These are phyloP conservation scores for Leucophenga varia DNA, from an alignment of 1,140 invertebrate species.

Conservation along the genomic window DNA sequence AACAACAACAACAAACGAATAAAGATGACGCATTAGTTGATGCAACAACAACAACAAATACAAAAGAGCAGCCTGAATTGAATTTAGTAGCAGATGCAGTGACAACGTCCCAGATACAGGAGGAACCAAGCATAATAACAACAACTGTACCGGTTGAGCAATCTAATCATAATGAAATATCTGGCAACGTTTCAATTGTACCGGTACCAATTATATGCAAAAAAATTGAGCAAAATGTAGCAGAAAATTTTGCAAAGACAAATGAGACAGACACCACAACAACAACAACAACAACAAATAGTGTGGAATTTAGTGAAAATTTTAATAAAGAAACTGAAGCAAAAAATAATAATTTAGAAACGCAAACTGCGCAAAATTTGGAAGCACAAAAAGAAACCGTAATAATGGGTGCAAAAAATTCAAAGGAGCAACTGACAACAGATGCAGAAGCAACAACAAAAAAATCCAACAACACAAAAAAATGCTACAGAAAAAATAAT, in stretches of 20 bases:
- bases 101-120: conserved; percentile 2
- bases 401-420: conserved; percentile 36
- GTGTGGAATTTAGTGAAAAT: too few species aligned
- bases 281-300: too few species aligned
- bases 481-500: background rate
- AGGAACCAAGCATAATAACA: too few species aligned
- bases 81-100: conserved; percentile 4
- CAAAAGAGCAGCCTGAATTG: conserved; percentile 8
- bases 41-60: conserved; percentile 3
- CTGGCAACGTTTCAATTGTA: conserved; percentile 47
- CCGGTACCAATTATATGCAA: conserved; percentile 16
- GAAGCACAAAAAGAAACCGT: conserved; percentile 3
- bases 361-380: too few species aligned
- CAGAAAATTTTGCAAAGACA: conserved; percentile 2
- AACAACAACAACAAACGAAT: conserved; percentile 7
- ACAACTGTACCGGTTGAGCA: background rate
- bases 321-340: too few species aligned
- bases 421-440: conserved; percentile 23
- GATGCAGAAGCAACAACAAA: conserved; percentile 2
- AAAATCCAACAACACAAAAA: background rate
- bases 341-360: too few species aligned
- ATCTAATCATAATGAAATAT: conserved; percentile 41
- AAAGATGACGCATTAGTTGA: too few species aligned
- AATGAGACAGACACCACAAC: background rate
- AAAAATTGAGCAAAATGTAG: conserved; percentile 12